Conservation (phyloP, 1,140 invertebrate genomes). For the Calosoma granatense region DNA sequence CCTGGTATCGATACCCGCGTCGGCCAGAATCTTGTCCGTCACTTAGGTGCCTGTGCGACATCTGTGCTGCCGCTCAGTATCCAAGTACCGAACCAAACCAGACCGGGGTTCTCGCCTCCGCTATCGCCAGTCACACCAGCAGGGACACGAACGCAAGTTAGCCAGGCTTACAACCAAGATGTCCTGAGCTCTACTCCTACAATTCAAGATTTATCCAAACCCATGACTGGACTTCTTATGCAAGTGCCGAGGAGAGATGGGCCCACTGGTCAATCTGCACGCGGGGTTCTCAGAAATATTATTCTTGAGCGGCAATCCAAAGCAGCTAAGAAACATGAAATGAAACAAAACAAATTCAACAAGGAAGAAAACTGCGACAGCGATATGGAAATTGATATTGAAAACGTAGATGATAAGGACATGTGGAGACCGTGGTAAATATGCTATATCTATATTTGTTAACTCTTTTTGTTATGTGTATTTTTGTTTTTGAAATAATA, state of each 20-base stretch:
- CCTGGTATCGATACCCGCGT: constrained; percentile 30
- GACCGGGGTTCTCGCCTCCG: constrained; percentile 23
- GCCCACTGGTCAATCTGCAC: background rate
- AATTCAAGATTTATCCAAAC: constrained; percentile 11
- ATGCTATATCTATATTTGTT: background rate
- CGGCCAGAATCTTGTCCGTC: constrained; percentile 35
- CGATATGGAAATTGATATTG: constrained; percentile 11
- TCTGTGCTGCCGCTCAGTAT: constrained; percentile 11
- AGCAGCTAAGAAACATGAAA: background rate
- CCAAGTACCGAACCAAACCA: constrained; percentile 16
- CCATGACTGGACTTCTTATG: constrained; percentile 7
- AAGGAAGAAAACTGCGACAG: background rate
- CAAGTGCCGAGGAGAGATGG: background rate
- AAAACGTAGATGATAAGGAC: constrained; percentile 13
- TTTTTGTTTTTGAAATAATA: background rate
- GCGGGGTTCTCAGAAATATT: background rate
- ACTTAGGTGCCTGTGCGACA: constrained; percentile 34
- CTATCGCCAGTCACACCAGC: constrained; percentile 19
- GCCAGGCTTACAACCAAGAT: background rate
- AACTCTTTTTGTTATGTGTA: background rate
- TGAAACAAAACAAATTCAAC: background rate
- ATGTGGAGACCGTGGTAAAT: constrained; percentile 36
- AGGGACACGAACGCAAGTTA: background rate
- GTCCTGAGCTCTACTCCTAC: constrained; percentile 10
- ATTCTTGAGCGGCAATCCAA: constrained; percentile 3